A percentile compares a stretch with the other conserved stretches of the same genome.
These are phyloP conservation scores for Bubo bubo DNA, from an alignment of 2,113 vertebrate genomes.

Conservation along the genomic window DNA sequence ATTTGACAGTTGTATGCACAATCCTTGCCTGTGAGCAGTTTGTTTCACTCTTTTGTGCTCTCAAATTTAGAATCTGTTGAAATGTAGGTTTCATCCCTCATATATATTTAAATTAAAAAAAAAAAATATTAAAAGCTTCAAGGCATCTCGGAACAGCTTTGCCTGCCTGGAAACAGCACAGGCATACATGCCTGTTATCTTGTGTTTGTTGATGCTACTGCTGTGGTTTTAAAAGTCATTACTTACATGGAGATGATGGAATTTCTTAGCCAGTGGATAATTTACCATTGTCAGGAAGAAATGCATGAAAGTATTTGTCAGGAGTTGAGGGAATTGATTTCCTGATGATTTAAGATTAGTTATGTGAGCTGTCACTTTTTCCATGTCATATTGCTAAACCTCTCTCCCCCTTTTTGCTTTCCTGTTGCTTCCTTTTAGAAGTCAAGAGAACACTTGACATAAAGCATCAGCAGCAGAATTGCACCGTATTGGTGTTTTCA, in stretches of 20 bases:
- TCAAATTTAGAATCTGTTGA: not conserved
- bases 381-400: not conserved
- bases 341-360: not conserved
- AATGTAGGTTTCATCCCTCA: not conserved
- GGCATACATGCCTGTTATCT: not conserved
- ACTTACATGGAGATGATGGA: not conserved
- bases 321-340: not conserved
- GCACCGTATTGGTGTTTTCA: not conserved
- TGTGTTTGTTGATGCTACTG: not conserved
- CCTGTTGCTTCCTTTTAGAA: not conserved
- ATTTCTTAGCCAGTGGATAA: not conserved
- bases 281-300: not conserved
- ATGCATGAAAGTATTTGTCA: not conserved
- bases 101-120: constrained; percentile 12
- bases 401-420: not conserved
- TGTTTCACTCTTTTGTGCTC: not conserved
- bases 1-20: not conserved
- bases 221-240: not conserved
- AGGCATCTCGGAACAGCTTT: not conserved
- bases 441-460: not conserved
- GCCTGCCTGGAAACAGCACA: not conserved
- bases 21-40: not conserved
- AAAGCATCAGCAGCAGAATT: not conserved
- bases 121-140: not conserved
- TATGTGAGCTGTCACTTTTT: not conserved